Conservation (phyloP, 2,888 invertebrate species). For the Myathropa florea region DNA sequence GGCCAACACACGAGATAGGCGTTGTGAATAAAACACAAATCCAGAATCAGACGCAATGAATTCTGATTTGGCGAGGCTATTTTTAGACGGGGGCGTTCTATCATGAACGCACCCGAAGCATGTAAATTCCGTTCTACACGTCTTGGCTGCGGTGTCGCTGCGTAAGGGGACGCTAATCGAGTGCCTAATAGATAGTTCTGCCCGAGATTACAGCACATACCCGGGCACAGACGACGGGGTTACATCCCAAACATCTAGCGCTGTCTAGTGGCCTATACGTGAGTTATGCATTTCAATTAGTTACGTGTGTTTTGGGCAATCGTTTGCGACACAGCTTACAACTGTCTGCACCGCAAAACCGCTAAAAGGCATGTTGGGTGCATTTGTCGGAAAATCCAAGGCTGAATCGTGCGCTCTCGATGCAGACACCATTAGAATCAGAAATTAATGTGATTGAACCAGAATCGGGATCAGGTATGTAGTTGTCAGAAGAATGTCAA, state of each 20-base stretch:
- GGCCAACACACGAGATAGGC: slow-evolving; percentile 37
- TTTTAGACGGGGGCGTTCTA: slow-evolving; percentile 46
- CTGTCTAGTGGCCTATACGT: not conserved
- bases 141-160: slow-evolving; percentile 6
- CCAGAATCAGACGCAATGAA: slow-evolving; percentile 39
- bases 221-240: not conserved
- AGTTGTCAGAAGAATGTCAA: slow-evolving; percentile 24
- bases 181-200: slow-evolving; percentile 36
- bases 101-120: slow-evolving; percentile 47
- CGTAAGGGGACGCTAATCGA: slow-evolving; percentile 37
- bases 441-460: not conserved
- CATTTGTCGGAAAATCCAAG: slow-evolving; percentile 10
- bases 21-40: slow-evolving; percentile 29
- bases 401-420: slow-evolving; percentile 20
- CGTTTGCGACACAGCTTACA: not conserved
- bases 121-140: slow-evolving; percentile 12
- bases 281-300: slow-evolving; percentile 3
- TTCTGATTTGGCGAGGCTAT: slow-evolving; percentile 53
- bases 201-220: not conserved
- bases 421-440: not conserved
- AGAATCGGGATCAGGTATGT: slow-evolving; percentile 14
- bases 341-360: not conserved
- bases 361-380: not conserved
- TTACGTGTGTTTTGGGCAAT: not conserved
- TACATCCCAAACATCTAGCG: not conserved